Conservation (phyloP, 2,113 vertebrate genomes). For the Pyxicephalus adspersus region DNA sequence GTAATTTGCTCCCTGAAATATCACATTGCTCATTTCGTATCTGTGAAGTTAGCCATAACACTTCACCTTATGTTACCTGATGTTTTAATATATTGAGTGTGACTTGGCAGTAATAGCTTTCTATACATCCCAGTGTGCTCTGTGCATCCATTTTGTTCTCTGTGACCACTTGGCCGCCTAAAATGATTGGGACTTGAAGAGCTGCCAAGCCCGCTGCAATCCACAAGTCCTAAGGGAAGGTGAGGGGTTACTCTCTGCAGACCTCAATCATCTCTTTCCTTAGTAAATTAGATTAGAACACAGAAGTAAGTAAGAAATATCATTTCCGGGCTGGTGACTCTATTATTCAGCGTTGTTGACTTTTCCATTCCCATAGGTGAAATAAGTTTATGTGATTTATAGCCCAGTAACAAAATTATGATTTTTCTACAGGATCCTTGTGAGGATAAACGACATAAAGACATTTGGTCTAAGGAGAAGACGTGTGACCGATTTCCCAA, state of each 20-base stretch:
- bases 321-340: background rate
- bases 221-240: background rate
- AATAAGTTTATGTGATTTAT: background rate
- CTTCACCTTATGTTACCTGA: too few species aligned
- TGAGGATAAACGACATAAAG: constrained; percentile 97
- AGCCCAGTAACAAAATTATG: background rate
- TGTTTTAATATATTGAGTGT: too few species aligned
- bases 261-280: constrained; percentile 10
- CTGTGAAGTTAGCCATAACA: too few species aligned
- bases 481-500: constrained; percentile 97
- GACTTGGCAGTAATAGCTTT: too few species aligned
- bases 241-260: constrained; percentile 1
- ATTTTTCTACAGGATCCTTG: constrained; percentile 86
- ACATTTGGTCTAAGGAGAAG: constrained; percentile 99
- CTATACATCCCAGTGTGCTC: background rate
- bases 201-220: background rate
- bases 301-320: background rate
- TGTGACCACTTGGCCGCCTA: background rate
- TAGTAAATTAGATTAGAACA: background rate
- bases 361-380: background rate
- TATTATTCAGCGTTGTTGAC: background rate
- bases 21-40: background rate
- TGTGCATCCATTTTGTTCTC: background rate
- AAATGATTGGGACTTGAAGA: constrained; percentile 3
- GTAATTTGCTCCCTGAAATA: background rate